Evolutionary conservation across 1,140 invertebrate species (phyloP).

Genomic region (Listronotus bonariensis): DNA sequence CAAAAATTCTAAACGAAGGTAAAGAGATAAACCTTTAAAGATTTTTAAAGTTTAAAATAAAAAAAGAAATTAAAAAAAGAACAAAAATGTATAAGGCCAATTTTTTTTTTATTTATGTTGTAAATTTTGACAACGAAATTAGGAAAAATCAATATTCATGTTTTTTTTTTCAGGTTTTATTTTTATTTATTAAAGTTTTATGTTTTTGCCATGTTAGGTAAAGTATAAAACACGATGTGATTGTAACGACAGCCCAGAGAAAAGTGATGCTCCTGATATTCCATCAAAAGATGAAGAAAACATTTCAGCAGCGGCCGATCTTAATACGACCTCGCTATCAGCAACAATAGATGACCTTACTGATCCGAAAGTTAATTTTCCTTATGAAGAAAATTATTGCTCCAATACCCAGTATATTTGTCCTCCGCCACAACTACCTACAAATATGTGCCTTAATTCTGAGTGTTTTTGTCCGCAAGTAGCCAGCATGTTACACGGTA

Average conservation of each 20-base stretch:
- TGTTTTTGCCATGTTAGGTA: no score
- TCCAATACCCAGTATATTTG: slow-evolving; percentile 23
- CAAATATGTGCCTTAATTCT: slow-evolving; percentile 33
- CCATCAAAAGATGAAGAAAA: slow-evolving; percentile 18
- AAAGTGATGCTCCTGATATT: slow-evolving; percentile 2
- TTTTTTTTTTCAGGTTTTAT: no score
- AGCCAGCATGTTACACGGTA: slow-evolving; percentile 21
- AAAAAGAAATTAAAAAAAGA: no score
- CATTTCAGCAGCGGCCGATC: slow-evolving; percentile 16
- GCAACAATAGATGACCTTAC: slow-evolving; percentile 14
- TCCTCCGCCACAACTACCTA: slow-evolving; percentile 30
- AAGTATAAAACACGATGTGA: slow-evolving; percentile 8
- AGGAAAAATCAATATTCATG: no score
- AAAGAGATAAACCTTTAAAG: no score
- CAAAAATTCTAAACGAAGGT: no score
- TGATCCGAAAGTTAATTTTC: slow-evolving; percentile 21
- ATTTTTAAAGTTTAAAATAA: no score
- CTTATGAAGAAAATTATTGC: slow-evolving; percentile 15
- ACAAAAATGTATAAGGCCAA: no score
- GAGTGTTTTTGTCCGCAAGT: slow-evolving; percentile 42
- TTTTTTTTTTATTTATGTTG: no score
- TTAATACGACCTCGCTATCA: slow-evolving; percentile 8
- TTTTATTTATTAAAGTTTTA: no score
- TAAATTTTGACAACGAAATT: no score
- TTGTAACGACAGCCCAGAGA: slow-evolving; percentile 14